Percentiles rank a stretch among this genome's conserved stretches.
phyloP scores from a whole-genome alignment of 2,113 vertebrate genomes.

The Myrmecophaga tridactyla region DNA sequence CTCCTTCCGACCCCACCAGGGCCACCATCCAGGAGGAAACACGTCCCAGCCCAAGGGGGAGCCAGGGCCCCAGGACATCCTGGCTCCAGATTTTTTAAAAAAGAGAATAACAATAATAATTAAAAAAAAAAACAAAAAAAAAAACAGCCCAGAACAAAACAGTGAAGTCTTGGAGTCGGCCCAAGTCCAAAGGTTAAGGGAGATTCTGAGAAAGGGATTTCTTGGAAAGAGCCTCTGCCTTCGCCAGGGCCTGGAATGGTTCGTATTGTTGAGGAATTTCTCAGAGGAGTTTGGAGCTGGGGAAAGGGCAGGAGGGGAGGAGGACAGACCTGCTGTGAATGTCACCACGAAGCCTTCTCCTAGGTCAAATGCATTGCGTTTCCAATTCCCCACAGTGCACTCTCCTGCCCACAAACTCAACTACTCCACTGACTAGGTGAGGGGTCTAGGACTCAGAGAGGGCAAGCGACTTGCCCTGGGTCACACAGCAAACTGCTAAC shows the following conservation, averaged over 20 bases:
- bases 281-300: background rate
- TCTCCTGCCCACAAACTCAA: background rate
- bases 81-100: slow-evolving; percentile 70
- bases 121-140: too few species aligned
- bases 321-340: background rate
- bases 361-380: fast-evolving
- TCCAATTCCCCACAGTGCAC: fast-evolving
- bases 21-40: slow-evolving; percentile 30
- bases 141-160: slow-evolving; percentile 77
- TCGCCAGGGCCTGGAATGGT: background rate
- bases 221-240: slow-evolving; percentile 20
- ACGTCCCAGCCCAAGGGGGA: background rate
- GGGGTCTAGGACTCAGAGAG: background rate
- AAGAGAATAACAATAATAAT: slow-evolving; percentile 66
- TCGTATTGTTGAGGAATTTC: background rate
- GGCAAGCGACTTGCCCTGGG: fast-evolving
- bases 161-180: slow-evolving; percentile 61
- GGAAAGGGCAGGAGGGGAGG: fast-evolving
- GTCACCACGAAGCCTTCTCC: background rate
- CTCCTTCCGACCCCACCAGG: too few species aligned
- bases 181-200: slow-evolving; percentile 68
- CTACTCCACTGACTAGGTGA: fast-evolving
- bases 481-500: background rate
- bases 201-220: slow-evolving; percentile 71
- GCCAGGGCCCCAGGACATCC: slow-evolving; percentile 66